Percentiles rank a stretch among this genome's conserved stretches.
phyloP scores from a whole-genome alignment of 2,888 invertebrate species.

The Polydrusus pterygomalis region DNA sequence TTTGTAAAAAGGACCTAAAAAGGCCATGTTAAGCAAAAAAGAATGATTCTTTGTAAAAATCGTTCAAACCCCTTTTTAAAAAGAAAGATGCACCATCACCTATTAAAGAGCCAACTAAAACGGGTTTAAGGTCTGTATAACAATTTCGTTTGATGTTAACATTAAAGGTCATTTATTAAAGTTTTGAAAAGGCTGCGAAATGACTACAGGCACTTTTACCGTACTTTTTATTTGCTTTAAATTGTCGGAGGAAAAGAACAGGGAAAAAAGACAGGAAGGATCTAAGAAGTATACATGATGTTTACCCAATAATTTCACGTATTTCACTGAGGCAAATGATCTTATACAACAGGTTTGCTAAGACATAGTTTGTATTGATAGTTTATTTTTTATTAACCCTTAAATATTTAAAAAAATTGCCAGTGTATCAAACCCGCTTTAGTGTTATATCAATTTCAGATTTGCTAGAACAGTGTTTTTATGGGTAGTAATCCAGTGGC shows the following conservation, averaged over 20 bases:
- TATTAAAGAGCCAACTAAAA: constrained; percentile 2
- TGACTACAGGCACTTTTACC: constrained; percentile 2
- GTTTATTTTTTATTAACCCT: no score
- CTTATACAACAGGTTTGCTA: no score
- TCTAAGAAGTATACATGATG: no score
- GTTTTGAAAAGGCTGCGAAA: constrained; percentile 17
- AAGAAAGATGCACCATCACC: constrained; percentile 9
- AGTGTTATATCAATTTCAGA: no score
- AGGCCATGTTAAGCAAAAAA: not conserved
- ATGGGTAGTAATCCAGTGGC: no score
- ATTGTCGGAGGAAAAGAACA: constrained; percentile 13
- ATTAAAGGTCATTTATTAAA: constrained; percentile 26
- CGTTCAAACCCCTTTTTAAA: not conserved
- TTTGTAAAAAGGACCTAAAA: not conserved
- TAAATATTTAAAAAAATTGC: no score
- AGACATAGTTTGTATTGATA: no score
- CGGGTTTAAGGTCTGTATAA: constrained; percentile 17
- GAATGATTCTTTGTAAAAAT: constrained; percentile 8
- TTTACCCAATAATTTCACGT: no score
- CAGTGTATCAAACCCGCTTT: no score
- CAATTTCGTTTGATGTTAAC: constrained; percentile 23
- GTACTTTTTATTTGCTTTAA: constrained; percentile 1
- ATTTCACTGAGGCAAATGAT: no score
- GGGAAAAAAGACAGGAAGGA: no score
- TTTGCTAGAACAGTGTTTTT: no score